Evolutionary conservation across 92 coral and sea anemone genomes (phyloP).

Genomic region (Isaurus tuberculatus): DNA sequence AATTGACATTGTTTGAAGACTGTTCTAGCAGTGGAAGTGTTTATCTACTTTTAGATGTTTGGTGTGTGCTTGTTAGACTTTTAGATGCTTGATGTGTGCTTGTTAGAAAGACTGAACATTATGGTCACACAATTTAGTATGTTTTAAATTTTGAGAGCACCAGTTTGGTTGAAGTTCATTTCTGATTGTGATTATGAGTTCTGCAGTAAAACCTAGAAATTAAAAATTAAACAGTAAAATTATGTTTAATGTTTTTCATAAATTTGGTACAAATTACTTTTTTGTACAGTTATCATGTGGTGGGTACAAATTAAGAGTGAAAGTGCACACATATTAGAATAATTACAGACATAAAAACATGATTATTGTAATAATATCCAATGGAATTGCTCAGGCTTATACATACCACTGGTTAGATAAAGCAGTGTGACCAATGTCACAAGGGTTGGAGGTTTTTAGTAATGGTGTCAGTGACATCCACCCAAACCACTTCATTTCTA

Average conservation of each 20-base stretch:
- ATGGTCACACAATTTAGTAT: conserved; percentile 11
- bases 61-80: conserved; percentile 28
- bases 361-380: conserved; percentile 21
- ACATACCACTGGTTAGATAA: conserved; percentile 26
- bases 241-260: conserved; percentile 37
- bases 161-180: conserved; percentile 27
- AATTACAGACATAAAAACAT: conserved; percentile 32
- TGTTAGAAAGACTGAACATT: background rate
- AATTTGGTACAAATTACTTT: conserved; percentile 34
- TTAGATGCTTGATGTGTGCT: conserved; percentile 16
- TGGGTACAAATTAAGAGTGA: conserved; percentile 21
- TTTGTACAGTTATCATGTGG: conserved; percentile 38
- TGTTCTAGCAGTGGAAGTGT: conserved; percentile 33
- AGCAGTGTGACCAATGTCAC: conserved; percentile 25
- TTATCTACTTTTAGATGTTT: conserved; percentile 24
- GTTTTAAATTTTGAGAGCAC: conserved; percentile 23
- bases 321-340: conserved; percentile 30
- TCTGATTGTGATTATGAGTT: conserved; percentile 28
- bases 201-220: conserved; percentile 38
- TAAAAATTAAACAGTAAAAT: conserved; percentile 22
- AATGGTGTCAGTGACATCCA: conserved; percentile 32
- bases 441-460: conserved; percentile 36
- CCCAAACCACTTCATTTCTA: conserved; percentile 43
- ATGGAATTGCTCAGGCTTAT: conserved; percentile 22
- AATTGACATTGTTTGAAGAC: conserved; percentile 34